Conservation (phyloP, 1,140 invertebrate species). For the Lamellibrachia luymesi region DNA sequence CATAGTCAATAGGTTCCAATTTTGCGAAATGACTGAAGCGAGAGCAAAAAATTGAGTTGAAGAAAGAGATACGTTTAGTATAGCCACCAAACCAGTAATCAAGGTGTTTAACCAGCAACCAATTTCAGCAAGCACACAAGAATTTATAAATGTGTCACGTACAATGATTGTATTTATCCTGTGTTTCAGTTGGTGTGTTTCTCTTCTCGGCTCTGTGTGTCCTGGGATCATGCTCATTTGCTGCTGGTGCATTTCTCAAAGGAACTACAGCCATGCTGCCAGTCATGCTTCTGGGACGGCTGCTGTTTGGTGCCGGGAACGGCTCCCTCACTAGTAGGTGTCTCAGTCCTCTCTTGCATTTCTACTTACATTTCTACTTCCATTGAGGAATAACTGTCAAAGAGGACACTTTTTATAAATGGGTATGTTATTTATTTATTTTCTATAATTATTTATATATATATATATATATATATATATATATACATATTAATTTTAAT, state of each 20-base stretch:
- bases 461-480: not conserved
- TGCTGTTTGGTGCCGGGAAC: conserved; percentile 59
- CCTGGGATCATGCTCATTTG: conserved; percentile 55
- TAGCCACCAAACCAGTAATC: too few species aligned
- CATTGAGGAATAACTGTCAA: too few species aligned
- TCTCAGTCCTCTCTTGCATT: not conserved
- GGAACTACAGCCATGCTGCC: conserved; percentile 54
- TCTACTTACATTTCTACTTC: too few species aligned
- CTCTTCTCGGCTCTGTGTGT: conserved; percentile 57
- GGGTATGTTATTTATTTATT: too few species aligned
- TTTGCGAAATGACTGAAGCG: too few species aligned
- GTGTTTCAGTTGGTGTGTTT: conserved; percentile 54
- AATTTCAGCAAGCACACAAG: too few species aligned
- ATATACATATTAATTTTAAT: too few species aligned
- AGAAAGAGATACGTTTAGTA: too few species aligned
- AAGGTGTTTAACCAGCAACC: too few species aligned
- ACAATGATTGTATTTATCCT: not conserved
- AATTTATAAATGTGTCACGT: too few species aligned
- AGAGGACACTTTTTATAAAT: not conserved
- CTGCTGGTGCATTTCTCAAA: conserved; percentile 48
- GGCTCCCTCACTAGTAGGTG: conserved; percentile 57
- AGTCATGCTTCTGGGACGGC: conserved; percentile 56
- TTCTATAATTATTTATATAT: not conserved
- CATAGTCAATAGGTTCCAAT: too few species aligned
- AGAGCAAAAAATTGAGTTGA: too few species aligned